Evolutionary conservation across 2,797 vertebrate species (phyloP).

Genomic region (Hylomyscus alleni): DNA sequence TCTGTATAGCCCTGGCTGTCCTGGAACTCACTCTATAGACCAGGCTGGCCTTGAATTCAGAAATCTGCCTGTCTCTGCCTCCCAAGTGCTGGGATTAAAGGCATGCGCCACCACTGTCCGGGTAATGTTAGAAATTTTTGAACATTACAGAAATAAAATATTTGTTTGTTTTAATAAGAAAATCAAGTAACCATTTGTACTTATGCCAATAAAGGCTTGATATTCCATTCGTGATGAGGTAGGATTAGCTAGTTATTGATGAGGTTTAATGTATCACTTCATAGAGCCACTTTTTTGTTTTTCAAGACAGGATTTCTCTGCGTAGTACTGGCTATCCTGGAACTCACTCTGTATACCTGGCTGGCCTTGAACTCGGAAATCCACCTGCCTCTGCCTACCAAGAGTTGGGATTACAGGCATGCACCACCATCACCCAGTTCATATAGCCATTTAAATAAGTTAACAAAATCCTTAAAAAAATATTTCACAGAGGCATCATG

Average conservation of each 20-base stretch:
- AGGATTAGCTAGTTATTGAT: neutral
- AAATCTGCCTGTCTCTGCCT: no score
- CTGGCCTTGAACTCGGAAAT: neutral
- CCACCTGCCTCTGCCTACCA: neutral
- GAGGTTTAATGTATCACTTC: neutral
- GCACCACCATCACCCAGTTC: neutral
- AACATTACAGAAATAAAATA: neutral
- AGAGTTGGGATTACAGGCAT: neutral
- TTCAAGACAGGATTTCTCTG: neutral
- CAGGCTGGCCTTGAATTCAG: no score
- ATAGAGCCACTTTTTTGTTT: neutral
- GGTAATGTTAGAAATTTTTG: neutral
- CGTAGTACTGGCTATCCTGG: neutral
- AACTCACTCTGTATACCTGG: neutral
- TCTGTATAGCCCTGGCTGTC: no score
- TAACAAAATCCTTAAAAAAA: neutral
- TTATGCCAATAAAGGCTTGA: neutral
- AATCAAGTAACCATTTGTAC: neutral
- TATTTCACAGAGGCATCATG: neutral
- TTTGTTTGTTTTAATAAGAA: neutral
- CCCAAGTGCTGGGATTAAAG: no score
- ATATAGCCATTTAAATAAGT: neutral
- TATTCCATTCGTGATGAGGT: neutral
- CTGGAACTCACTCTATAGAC: no score
- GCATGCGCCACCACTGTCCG: no score